phyloP scores from a whole-genome alignment of 2,797 vertebrate species.

The Danio choprae region DNA sequence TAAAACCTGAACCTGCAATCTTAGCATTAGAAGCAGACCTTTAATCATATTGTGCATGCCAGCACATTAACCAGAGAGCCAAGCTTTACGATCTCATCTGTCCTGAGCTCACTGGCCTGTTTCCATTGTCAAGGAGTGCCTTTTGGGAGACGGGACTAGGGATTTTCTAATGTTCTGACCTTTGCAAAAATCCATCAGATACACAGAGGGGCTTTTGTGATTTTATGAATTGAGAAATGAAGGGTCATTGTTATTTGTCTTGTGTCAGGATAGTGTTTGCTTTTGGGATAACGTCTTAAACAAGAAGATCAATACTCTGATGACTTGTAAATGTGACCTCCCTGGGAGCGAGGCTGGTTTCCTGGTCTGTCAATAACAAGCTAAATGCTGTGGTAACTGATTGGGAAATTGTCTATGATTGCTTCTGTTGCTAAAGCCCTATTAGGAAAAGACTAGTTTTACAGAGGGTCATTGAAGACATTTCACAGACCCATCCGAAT shows the following conservation, averaged over 20 bases:
- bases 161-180: conserved; percentile 18
- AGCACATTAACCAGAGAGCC: not conserved
- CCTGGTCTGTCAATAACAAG: not conserved
- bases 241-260: conserved; percentile 10
- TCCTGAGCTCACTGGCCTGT: conserved; percentile 2
- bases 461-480: too few relatives aligned
- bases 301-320: conserved; percentile 43
- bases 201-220: not conserved
- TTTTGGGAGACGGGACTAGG: not conserved
- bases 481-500: too few relatives aligned
- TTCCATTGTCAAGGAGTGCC: not conserved
- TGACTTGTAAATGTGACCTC: conserved; percentile 42
- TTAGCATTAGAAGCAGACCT: conserved; percentile 2
- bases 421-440: not conserved
- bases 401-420: not conserved
- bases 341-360: not conserved
- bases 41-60: conserved; percentile 1
- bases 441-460: too few relatives aligned
- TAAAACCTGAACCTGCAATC: not conserved
- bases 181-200: conserved; percentile 18
- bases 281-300: conserved; percentile 3
- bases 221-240: conserved; percentile 3
- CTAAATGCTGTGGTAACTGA: not conserved
- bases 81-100: not conserved
- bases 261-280: not conserved